Evolutionary conservation across 2,888 invertebrate genomes (phyloP), one percentile per base, ranked within the genome.

Genomic region (Ennomos fuscantarius): DNA sequence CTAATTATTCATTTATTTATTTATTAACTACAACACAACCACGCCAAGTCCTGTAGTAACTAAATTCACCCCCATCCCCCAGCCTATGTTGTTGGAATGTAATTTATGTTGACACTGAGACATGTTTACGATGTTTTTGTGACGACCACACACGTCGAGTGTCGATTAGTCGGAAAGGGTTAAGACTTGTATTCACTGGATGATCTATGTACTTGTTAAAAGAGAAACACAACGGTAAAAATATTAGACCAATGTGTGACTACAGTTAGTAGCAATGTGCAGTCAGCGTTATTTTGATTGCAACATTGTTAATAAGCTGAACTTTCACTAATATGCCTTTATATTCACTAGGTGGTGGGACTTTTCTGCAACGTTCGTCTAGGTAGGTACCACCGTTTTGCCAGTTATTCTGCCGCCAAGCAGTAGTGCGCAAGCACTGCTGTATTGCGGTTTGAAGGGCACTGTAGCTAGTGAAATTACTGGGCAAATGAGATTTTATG

Each of bases 41-140:
- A 24, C 24, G 24, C 6, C 24, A 24, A 0, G 6, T 24, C 9
- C 1, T 11, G 9, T 6, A 43, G 48, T 44, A 52, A 48, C 9
- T 5, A 49, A 10, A 39, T 2, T 37, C 2, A 8, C 0, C 53
- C 10, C 1, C n/a, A 35, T 1, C 58, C 49, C 41, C 41, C 41
- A 41, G 31, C 11, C 58, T 54, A 59, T 59, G 12, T 50, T 59
- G 65, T 64, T 63, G 76, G 76, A 80, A 81, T 81, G 78, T 82
- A 84, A 86, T 85, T 81, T 79, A 77, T 82, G 83, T 86, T 82
- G 79, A 83, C 82, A 81, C 74, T 33, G 68, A 46, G 74, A 64
- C 66, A 72, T 70, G 74, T 70, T 75, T 76, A 70, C 68, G 56
- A 64, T 63, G 75, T 73, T 76, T 76, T 77, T 78, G 73, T 76